A percentile compares a stretch with the other conserved stretches of the same genome.
phyloP scores from a whole-genome alignment of 1,140 invertebrate genomes.

The Cyphomyrmex costatus region DNA sequence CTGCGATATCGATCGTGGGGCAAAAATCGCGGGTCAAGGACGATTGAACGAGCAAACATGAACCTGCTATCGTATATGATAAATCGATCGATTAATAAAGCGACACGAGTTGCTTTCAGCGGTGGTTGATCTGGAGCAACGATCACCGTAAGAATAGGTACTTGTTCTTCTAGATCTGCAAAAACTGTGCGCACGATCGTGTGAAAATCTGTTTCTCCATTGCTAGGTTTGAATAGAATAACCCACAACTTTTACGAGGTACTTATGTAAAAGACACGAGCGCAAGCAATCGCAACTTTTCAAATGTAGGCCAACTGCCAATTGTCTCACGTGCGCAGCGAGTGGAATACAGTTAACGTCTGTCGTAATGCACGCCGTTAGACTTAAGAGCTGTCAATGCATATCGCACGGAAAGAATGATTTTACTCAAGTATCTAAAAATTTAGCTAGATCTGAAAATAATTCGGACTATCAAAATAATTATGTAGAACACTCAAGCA shows the following conservation, averaged over 20 bases:
- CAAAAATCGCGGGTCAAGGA: slow-evolving; percentile 53
- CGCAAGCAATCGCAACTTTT: slow-evolving; percentile 66
- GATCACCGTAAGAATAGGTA: not conserved
- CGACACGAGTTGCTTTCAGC: not conserved
- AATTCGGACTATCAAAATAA: too few relatives aligned
- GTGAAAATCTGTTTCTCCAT: slow-evolving; percentile 2
- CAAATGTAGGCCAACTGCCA: slow-evolving; percentile 76
- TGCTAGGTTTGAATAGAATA: slow-evolving; percentile 9
- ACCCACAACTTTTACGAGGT: not conserved
- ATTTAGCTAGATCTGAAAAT: too few relatives aligned
- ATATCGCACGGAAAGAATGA: not conserved
- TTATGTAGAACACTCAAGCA: too few relatives aligned
- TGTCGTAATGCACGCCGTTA: slow-evolving; percentile 53
- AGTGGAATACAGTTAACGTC: slow-evolving; percentile 62
- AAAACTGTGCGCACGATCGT: not conserved
- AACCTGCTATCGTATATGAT: not conserved
- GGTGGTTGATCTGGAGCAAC: slow-evolving; percentile 5
- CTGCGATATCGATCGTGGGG: slow-evolving; percentile 5
- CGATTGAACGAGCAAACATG: not conserved
- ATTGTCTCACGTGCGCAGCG: slow-evolving; percentile 75
- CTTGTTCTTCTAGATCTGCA: not conserved
- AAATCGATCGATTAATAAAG: slow-evolving; percentile 32
- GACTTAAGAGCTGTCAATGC: not conserved
- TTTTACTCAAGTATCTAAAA: too few relatives aligned
- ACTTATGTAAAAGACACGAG: slow-evolving; percentile 30